A percentile compares a stretch with the other conserved stretches of the same genome.
Evolutionary conservation across 2,113 vertebrate species (phyloP).

Genomic region (Hydrochoerus hydrochaeris): DNA sequence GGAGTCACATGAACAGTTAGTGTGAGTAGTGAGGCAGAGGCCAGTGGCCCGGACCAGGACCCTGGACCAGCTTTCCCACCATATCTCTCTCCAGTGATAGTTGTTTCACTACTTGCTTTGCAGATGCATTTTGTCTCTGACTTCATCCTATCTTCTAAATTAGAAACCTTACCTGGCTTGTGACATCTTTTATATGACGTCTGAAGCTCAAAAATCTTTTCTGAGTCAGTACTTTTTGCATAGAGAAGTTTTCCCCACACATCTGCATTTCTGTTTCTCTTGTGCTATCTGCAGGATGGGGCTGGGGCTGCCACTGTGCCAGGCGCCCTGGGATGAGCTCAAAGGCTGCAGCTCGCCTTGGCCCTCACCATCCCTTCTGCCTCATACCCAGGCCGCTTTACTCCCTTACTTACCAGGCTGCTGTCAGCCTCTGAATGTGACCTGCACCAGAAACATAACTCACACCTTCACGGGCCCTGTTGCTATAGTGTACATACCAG

Average conservation of each 20-base stretch:
- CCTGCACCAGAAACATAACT: background rate
- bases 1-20: background rate
- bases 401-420: background rate
- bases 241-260: background rate
- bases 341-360: background rate
- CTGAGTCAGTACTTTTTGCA: background rate
- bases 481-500: background rate
- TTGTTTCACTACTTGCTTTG: background rate
- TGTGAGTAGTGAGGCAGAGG: background rate
- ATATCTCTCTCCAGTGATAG: background rate
- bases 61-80: background rate
- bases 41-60: background rate
- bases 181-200: background rate
- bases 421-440: background rate
- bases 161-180: background rate
- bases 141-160: background rate
- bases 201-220: background rate
- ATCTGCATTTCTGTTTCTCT: conserved; percentile 8
- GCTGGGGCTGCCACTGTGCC: no score
- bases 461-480: background rate
- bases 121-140: background rate
- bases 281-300: background rate
- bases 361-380: background rate
- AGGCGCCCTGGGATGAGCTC: background rate
- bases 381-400: background rate